Evolutionary conservation across 2,888 invertebrate species (phyloP), one percentile per base, ranked within the genome.

Genomic region (Malacosoma neustria): DNA sequence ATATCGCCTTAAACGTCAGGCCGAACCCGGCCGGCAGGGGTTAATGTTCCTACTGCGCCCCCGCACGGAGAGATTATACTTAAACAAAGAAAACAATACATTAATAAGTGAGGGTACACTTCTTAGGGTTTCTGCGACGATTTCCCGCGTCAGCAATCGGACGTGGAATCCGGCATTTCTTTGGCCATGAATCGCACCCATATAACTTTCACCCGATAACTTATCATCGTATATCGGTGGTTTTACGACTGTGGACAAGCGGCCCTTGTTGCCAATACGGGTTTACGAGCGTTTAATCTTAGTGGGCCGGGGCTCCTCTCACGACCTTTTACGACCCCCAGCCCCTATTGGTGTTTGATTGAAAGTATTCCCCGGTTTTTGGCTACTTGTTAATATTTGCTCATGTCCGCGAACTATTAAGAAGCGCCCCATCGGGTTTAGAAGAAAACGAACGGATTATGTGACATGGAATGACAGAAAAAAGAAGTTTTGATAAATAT

Each of bases 271-370:
- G 35, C 38, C 41, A 34, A 46, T 45, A 51, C 48, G 55, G 39
- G 39, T 57, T 62, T 61, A 61, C 49, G 52, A 54, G 29, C 50
- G 35, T 41, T 56, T 59, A 62, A 60, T 60, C 54, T 49, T 22
- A 22, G 22, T 22, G 22, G 22, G 22, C 22, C 5, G 22, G 9
- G 22, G 5, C 22, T 22, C 22, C 22, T 22, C 22, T 22, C 22
- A 22, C 22, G 22, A 22, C 22, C 22, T 22, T 22, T 22, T 22
- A 22, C 9, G 9, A 22, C 22, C 22, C 22, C 22, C 7, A 22
- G 7, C 22, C 22, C 22, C 22, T 9, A 7, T 22, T 4, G 22
- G 22, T 22, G 22, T 22, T 22, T 22, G 22, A 22, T 22, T 22
- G 22, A 22, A 22, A 22, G 22, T 7, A 22, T 22, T 22, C 22